A percentile compares a stretch with the other conserved stretches of the same genome.
phyloP scores from a whole-genome alignment of 2,113 vertebrate species.

The Neodontobutis hainanensis region DNA sequence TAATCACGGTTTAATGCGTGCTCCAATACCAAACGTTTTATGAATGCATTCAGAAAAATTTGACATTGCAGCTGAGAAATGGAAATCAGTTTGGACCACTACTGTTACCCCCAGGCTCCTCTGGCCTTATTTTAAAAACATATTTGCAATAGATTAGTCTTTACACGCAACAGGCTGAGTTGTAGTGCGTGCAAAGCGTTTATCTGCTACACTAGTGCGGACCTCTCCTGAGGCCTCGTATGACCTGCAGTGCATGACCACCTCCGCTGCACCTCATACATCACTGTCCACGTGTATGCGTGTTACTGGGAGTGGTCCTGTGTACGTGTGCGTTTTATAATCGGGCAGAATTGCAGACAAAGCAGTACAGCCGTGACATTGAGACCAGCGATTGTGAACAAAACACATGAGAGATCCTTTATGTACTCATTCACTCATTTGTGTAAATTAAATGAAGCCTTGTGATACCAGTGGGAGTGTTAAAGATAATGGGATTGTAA shows the following conservation, averaged over 20 bases:
- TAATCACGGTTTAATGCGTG: background rate
- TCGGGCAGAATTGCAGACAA: slow-evolving; percentile 60
- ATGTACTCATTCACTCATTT: background rate
- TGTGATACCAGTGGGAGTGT: background rate
- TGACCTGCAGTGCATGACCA: slow-evolving; percentile 59
- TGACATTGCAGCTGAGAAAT: background rate
- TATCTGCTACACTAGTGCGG: slow-evolving; percentile 15
- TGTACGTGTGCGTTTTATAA: slow-evolving; percentile 52
- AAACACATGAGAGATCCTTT: slow-evolving; percentile 3
- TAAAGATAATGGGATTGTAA: background rate
- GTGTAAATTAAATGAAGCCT: slow-evolving; percentile 1
- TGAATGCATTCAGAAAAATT: background rate
- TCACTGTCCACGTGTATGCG: slow-evolving; percentile 41
- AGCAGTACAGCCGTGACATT: slow-evolving; percentile 57
- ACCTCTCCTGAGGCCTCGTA: slow-evolving; percentile 31
- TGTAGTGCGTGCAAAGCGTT: slow-evolving; percentile 6
- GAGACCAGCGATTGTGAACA: slow-evolving; percentile 35
- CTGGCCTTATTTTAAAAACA: background rate
- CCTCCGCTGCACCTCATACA: slow-evolving; percentile 48
- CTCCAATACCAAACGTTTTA: background rate
- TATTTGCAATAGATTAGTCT: background rate
- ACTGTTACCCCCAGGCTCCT: background rate
- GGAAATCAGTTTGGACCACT: background rate
- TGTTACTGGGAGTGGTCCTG: slow-evolving; percentile 21
- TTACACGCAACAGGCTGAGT: slow-evolving; percentile 4